Percentiles rank a stretch among this genome's conserved stretches.
These are phyloP conservation scores for Megaceryle alcyon DNA, from an alignment of 2,797 vertebrate genomes.

Conservation along the genomic window DNA sequence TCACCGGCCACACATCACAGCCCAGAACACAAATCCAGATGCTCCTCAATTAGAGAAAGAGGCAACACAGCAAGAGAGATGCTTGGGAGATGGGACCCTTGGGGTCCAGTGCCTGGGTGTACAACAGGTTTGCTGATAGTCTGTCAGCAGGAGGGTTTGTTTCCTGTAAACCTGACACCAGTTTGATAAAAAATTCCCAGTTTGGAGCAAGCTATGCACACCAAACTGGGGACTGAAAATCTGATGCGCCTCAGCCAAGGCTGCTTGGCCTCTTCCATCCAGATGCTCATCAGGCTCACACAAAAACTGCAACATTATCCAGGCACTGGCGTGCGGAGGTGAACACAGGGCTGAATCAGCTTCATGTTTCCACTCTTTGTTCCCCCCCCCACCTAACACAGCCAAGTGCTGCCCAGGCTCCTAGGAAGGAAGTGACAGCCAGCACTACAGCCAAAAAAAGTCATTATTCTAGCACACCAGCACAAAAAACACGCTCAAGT, in stretches of 20 bases:
- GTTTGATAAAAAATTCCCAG: neutral
- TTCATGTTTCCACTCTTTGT: neutral
- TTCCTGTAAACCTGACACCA: neutral
- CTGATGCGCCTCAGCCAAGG: neutral
- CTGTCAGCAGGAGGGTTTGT: neutral
- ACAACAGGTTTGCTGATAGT: neutral
- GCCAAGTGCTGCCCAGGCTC: neutral
- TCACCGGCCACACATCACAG: neutral
- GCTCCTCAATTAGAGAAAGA: neutral
- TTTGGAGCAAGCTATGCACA: neutral
- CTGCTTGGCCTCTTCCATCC: neutral
- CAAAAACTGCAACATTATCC: neutral
- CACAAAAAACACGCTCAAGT: neutral
- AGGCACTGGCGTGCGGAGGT: neutral
- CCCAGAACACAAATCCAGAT: neutral
- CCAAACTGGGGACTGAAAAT: neutral
- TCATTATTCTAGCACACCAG: neutral
- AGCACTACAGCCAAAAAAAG: neutral
- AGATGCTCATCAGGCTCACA: neutral
- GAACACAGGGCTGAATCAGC: neutral
- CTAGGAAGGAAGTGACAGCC: neutral
- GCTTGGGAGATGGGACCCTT: neutral
- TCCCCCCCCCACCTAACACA: neutral
- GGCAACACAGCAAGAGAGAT: neutral
- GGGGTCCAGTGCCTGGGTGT: fast-evolving